Conservation (phyloP, 1,140 invertebrate genomes). For the Heliconius hewitsoni region DNA sequence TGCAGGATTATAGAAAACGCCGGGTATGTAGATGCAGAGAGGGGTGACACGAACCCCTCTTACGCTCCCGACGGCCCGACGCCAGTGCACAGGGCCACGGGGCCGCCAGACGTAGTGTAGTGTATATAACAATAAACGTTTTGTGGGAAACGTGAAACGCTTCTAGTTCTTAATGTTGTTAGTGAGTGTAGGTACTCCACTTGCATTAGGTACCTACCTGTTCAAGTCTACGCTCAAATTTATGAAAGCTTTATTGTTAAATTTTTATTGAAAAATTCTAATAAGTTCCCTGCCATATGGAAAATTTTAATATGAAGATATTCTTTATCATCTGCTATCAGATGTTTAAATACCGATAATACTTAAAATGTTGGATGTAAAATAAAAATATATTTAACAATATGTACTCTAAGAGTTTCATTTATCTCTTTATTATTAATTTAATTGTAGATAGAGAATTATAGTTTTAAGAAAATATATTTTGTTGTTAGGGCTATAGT, state of each 20-base stretch:
- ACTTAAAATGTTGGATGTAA: constrained; percentile 70
- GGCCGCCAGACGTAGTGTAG: constrained; percentile 66
- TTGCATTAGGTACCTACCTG: constrained; percentile 70
- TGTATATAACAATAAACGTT: constrained; percentile 62
- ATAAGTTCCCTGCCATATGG: constrained; percentile 67
- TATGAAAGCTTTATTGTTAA: constrained; percentile 78
- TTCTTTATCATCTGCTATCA: constrained; percentile 50
- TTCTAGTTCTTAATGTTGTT: constrained; percentile 74
- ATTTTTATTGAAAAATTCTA: constrained; percentile 74
- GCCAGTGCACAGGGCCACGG: constrained; percentile 61
- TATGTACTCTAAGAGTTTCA: constrained; percentile 15
- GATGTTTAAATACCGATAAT: constrained; percentile 64
- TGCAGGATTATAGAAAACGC: constrained; percentile 80
- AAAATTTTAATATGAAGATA: constrained; percentile 57
- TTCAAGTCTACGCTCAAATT: constrained; percentile 76
- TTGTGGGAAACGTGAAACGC: constrained; percentile 78
- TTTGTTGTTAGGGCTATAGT: neutral
- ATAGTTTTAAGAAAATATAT: neutral
- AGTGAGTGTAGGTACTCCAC: constrained; percentile 64
- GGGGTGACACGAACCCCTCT: constrained; percentile 71
- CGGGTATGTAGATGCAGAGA: constrained; percentile 71
- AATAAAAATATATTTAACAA: constrained; percentile 57
- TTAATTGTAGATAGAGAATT: neutral
- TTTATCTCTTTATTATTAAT: neutral
- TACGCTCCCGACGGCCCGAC: constrained; percentile 72